A percentile compares a stretch with the other conserved stretches of the same genome.
These are phyloP conservation scores for Euleptes europaea DNA, from an alignment of 2,113 vertebrate genomes.

Conservation along the genomic window DNA sequence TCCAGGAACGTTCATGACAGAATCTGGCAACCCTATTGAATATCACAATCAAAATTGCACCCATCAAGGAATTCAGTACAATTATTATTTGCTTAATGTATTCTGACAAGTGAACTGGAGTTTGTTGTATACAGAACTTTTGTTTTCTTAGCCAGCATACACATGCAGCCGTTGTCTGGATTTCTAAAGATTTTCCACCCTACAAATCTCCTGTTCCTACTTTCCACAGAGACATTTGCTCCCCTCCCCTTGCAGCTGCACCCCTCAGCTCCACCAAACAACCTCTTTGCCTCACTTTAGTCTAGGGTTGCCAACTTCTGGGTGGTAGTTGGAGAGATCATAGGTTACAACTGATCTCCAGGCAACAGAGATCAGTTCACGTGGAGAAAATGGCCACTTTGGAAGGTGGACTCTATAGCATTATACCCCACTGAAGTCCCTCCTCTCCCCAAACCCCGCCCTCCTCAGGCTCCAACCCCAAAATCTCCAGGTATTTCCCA, in stretches of 20 bases:
- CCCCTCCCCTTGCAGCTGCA: background rate
- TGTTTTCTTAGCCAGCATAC: background rate
- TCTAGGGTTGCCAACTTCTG: too few species aligned
- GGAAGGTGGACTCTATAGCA: too few species aligned
- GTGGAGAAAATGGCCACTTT: too few species aligned
- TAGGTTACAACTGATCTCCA: too few species aligned
- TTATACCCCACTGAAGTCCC: too few species aligned
- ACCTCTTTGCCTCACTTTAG: background rate
- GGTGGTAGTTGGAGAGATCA: too few species aligned
- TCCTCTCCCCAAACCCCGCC: too few species aligned
- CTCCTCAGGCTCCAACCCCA: too few species aligned
- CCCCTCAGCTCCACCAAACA: accelerated
- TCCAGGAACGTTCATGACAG: too few species aligned
- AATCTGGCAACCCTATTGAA: too few species aligned
- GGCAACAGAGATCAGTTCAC: too few species aligned
- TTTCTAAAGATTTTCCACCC: background rate
- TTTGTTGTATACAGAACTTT: background rate
- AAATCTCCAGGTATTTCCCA: too few species aligned
- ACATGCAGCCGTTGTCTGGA: background rate
- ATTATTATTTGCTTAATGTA: background rate
- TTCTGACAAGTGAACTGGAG: background rate
- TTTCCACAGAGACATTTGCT: background rate
- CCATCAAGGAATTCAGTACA: background rate
- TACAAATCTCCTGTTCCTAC: background rate
- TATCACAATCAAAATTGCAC: background rate